These are phyloP conservation scores for Ligdia adustata DNA, from an alignment of 2,888 invertebrate species.

Conservation along the genomic window DNA sequence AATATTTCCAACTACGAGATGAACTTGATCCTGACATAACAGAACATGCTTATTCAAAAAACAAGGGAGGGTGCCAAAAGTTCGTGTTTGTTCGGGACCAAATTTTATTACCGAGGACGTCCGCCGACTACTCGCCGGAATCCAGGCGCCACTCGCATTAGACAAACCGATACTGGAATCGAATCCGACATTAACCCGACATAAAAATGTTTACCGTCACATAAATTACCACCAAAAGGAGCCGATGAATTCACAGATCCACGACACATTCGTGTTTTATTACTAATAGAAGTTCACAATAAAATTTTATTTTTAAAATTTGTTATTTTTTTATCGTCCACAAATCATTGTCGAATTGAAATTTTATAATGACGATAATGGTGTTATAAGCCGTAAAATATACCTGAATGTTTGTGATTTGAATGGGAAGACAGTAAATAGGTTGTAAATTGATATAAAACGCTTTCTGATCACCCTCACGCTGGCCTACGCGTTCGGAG, in stretches of 20 bases:
- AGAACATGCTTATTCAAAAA: conserved; percentile 74
- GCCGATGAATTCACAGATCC: conserved; percentile 75
- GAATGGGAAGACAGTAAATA: conserved; percentile 62
- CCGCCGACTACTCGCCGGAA: conserved; percentile 60
- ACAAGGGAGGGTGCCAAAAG: conserved; percentile 72
- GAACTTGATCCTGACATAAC: conserved; percentile 64
- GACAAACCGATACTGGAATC: conserved; percentile 74
- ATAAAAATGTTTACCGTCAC: conserved; percentile 79
- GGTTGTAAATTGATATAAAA: conserved; percentile 77
- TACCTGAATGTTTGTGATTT: conserved; percentile 56
- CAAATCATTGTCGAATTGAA: conserved; percentile 49
- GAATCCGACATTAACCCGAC: conserved; percentile 74
- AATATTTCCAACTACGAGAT: conserved; percentile 66
- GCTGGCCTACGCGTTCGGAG: conserved; percentile 53
- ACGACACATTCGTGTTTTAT: conserved; percentile 68
- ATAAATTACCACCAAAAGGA: conserved; percentile 77
- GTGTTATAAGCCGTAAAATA: conserved; percentile 62
- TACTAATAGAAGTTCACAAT: conserved; percentile 64
- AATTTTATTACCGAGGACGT: conserved; percentile 73
- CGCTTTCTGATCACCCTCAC: conserved; percentile 67
- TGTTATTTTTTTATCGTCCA: conserved; percentile 52
- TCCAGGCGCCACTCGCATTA: conserved; percentile 78
- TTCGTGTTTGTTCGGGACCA: conserved; percentile 74
- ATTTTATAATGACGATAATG: conserved; percentile 52
- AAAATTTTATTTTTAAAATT: conserved; percentile 44